phyloP scores from a whole-genome alignment of 64 coral and sea anemone genomes.

The Anthopleura sola region DNA sequence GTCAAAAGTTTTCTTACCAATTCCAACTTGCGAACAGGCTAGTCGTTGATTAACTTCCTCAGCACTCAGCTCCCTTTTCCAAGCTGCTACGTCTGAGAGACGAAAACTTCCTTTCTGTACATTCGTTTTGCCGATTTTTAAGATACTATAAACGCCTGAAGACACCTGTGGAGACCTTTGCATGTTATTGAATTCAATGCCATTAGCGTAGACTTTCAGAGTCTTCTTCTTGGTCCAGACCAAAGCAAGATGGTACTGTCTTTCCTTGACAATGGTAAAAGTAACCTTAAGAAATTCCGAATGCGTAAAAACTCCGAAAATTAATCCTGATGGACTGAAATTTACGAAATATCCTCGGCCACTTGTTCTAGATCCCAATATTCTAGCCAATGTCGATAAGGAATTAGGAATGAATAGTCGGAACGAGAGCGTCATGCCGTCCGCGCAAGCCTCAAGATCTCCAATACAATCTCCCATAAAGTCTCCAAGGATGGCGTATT shows the following conservation, averaged over 20 bases:
- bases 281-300: background rate
- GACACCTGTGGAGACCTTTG: background rate
- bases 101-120: background rate
- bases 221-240: background rate
- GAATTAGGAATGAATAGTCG: background rate
- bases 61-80: constrained; percentile 9
- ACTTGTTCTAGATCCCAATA: background rate
- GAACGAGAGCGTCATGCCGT: constrained; percentile 33
- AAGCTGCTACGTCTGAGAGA: background rate
- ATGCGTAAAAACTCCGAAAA: background rate
- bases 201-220: background rate
- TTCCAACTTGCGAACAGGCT: background rate
- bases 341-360: constrained; percentile 5
- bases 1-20: background rate
- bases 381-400: background rate
- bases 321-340: background rate
- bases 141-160: background rate
- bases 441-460: constrained; percentile 7
- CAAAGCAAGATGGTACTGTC: background rate
- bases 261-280: background rate
- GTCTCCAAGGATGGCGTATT: constrained; percentile 20
- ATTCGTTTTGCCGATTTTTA: background rate
- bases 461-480: constrained; percentile 27
- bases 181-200: background rate
- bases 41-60: background rate